These are phyloP conservation scores for Chrysolophus pictus DNA, from an alignment of 2,797 vertebrate genomes.

Conservation along the genomic window DNA sequence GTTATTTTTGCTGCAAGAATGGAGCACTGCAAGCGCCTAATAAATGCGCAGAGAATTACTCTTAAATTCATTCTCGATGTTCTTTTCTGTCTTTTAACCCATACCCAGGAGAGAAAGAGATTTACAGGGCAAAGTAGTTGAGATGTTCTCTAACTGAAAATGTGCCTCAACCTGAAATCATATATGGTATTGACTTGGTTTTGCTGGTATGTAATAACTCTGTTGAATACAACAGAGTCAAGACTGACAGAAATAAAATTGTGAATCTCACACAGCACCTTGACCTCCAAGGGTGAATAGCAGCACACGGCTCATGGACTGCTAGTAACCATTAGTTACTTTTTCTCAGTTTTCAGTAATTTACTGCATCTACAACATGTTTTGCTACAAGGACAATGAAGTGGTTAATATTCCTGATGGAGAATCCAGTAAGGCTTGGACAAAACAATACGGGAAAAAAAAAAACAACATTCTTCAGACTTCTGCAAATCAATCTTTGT, in stretches of 20 bases:
- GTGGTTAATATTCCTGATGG: neutral
- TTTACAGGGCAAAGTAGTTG: neutral
- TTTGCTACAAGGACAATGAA: neutral
- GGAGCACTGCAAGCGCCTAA: neutral
- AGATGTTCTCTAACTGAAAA: neutral
- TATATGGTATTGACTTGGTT: neutral
- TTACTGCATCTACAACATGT: neutral
- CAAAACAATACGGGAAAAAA: neutral
- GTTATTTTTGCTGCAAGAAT: neutral
- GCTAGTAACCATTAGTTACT: neutral
- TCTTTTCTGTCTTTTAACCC: neutral
- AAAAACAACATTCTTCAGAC: neutral
- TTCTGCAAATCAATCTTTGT: neutral
- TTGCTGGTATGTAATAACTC: neutral
- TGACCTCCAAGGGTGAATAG: neutral
- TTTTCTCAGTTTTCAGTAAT: neutral
- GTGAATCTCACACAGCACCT: neutral
- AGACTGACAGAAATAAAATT: neutral
- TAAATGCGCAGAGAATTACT: neutral
- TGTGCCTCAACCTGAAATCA: neutral
- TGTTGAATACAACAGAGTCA: neutral
- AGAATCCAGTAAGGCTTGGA: neutral
- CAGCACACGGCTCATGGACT: neutral
- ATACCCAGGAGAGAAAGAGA: neutral
- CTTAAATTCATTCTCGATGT: neutral